Conservation (phyloP, 2,888 invertebrate genomes). For the Tigriopus californicus region DNA sequence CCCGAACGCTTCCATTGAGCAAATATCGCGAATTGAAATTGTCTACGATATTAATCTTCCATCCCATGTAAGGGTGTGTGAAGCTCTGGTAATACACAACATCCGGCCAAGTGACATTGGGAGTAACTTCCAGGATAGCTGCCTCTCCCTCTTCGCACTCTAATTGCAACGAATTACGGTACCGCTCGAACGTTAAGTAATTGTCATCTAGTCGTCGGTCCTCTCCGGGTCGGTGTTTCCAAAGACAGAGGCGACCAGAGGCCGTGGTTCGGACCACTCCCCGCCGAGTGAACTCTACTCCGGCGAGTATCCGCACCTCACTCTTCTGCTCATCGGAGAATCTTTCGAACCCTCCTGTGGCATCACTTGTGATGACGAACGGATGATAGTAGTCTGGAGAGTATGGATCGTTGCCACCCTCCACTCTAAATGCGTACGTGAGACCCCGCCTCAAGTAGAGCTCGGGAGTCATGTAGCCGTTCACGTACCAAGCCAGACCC, state of each 20-base stretch:
- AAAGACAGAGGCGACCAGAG: conserved; percentile 52
- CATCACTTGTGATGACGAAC: conserved; percentile 57
- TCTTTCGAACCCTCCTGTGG: conserved; percentile 59
- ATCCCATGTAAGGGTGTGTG: conserved; percentile 84
- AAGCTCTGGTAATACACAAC: conserved; percentile 81
- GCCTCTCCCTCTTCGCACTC: conserved; percentile 40
- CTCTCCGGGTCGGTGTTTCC: conserved; percentile 40
- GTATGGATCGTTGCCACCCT: conserved; percentile 74
- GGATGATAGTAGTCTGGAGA: conserved; percentile 70
- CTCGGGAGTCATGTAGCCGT: conserved; percentile 70
- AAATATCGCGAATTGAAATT: conserved; percentile 31
- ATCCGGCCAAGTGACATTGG: conserved; percentile 78
- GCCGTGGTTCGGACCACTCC: conserved; percentile 59
- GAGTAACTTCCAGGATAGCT: conserved; percentile 40
- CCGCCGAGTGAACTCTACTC: conserved; percentile 59
- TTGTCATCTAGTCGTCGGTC: conserved; percentile 61
- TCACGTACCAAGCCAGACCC: conserved; percentile 74
- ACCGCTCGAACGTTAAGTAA: conserved; percentile 58
- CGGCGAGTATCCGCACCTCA: conserved; percentile 52
- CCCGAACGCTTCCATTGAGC: neutral
- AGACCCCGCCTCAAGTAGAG: conserved; percentile 66
- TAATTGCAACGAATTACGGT: conserved; percentile 52
- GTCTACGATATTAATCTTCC: conserved; percentile 77
- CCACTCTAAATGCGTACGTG: conserved; percentile 57
- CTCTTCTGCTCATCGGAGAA: conserved; percentile 48